Percentiles rank a stretch among this genome's conserved stretches.
Conservation (phyloP, 2,113 vertebrate genomes). For the Seriola quinqueradiata region DNA sequence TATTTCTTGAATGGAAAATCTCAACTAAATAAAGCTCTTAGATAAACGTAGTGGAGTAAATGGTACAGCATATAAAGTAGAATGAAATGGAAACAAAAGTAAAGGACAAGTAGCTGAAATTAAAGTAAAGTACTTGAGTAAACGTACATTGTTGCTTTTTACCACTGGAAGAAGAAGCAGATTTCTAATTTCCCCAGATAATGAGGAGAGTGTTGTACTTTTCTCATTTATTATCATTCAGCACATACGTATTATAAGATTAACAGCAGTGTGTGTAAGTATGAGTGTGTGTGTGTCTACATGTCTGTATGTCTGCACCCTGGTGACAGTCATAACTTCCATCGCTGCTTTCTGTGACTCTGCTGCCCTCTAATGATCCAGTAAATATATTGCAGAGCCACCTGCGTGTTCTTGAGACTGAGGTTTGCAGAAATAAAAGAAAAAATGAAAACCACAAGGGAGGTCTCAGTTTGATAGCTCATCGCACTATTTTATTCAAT, state of each 20-base stretch:
- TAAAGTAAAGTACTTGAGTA: too few species aligned
- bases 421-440: background rate
- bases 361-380: constrained; percentile 56
- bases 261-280: background rate
- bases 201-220: too few species aligned
- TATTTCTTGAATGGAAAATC: too few species aligned
- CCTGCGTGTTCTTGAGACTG: too few species aligned
- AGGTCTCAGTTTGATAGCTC: constrained; percentile 75
- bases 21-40: too few species aligned
- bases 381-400: background rate
- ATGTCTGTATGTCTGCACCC: background rate
- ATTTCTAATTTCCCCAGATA: too few species aligned
- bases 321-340: background rate
- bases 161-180: background rate
- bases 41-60: too few species aligned
- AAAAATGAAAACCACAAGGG: constrained; percentile 31
- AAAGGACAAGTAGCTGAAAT: too few species aligned
- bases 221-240: background rate
- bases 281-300: background rate
- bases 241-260: background rate
- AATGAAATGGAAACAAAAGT: too few species aligned
- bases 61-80: too few species aligned
- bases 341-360: background rate
- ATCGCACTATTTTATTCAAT: constrained; percentile 87
- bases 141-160: background rate